Conservation (phyloP, 2,113 vertebrate genomes). For the Suricata suricatta region DNA sequence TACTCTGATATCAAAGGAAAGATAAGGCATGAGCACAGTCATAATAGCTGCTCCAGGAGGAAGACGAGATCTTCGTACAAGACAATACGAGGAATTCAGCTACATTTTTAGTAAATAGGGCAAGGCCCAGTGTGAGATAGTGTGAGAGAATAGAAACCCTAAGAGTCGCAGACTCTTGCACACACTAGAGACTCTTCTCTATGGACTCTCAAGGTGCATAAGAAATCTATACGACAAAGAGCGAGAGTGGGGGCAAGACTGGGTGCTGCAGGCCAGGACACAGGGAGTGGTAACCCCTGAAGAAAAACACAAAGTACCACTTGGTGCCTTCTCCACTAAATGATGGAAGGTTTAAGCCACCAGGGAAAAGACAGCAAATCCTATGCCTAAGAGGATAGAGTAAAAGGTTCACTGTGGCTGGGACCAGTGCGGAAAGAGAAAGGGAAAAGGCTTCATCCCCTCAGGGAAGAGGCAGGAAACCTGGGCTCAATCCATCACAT, state of each 20-base stretch:
- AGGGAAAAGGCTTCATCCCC: not conserved
- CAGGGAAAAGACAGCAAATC: not conserved
- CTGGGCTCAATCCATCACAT: not conserved
- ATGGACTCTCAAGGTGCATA: not conserved
- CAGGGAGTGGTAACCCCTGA: not conserved
- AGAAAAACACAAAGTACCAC: not conserved
- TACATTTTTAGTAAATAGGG: not conserved
- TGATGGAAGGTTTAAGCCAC: not conserved
- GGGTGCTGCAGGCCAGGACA: not conserved
- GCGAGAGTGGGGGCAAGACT: accelerated
- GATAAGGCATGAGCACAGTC: not conserved
- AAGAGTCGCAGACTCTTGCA: not conserved
- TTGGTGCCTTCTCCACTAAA: not conserved
- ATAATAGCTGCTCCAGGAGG: not conserved
- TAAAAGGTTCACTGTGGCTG: not conserved
- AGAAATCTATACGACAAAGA: not conserved
- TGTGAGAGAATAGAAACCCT: not conserved
- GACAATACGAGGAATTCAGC: not conserved
- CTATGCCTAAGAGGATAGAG: not conserved
- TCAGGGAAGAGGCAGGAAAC: not conserved
- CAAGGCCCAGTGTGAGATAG: not conserved
- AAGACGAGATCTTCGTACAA: not conserved
- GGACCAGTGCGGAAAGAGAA: not conserved
- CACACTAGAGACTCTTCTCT: not conserved
- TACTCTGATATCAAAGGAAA: slow-evolving; percentile 58